Conservation (phyloP, 2,888 invertebrate species). For the Geophilus truncorum region DNA sequence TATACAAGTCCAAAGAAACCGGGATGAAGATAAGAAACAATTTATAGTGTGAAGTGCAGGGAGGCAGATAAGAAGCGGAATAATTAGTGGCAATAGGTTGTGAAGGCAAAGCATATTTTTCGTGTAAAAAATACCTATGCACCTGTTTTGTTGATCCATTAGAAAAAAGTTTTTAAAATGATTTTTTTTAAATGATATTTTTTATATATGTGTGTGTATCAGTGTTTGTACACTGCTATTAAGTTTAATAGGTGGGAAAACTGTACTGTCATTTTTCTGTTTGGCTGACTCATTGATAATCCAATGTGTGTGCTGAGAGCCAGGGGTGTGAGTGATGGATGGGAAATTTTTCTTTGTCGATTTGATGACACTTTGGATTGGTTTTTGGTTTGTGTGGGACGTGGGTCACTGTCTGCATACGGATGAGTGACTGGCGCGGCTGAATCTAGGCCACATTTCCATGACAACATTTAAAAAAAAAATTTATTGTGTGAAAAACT, state of each 20-base stretch:
- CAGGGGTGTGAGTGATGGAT: not conserved
- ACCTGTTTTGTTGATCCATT: not conserved
- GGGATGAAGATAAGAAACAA: not conserved
- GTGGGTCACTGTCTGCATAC: not conserved
- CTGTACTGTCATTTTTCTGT: not conserved
- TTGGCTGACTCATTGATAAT: not conserved
- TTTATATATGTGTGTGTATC: not conserved
- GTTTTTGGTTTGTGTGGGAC: not conserved
- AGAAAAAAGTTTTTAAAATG: not conserved
- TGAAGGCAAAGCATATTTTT: not conserved
- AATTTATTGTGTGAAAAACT: not conserved
- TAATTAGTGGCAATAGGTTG: not conserved
- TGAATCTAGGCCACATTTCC: not conserved
- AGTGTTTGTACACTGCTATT: not conserved
- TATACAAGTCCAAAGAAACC: not conserved
- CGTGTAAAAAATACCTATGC: not conserved
- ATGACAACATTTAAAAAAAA: not conserved
- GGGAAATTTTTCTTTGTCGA: not conserved
- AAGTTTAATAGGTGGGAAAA: not conserved
- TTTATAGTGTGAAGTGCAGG: not conserved
- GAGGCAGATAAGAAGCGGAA: not conserved
- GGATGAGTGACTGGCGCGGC: not conserved
- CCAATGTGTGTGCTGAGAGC: not conserved
- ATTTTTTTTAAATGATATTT: not conserved
- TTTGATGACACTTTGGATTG: not conserved